Evolutionary conservation across 1,140 invertebrate genomes (phyloP).

Genomic region (Drosophila lacertosa): DNA sequence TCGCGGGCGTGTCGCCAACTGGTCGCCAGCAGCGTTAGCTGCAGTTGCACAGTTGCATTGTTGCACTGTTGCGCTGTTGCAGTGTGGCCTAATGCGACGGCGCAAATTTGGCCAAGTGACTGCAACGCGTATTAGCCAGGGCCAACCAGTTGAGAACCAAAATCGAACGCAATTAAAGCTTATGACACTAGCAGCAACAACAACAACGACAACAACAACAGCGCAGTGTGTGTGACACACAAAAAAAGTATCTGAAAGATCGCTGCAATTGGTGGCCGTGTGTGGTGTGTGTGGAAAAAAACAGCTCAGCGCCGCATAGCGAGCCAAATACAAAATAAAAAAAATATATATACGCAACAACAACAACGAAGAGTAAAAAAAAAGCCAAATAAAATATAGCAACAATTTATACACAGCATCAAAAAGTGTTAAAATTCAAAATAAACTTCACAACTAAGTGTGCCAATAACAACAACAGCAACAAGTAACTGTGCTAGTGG

Average conservation of each 20-base stretch:
- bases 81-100: constrained; percentile 51
- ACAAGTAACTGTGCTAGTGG: constrained; percentile 47
- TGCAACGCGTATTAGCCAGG: constrained; percentile 62
- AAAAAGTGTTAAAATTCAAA: constrained; percentile 80
- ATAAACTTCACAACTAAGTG: constrained; percentile 81
- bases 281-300: constrained; percentile 65
- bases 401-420: constrained; percentile 48
- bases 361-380: constrained; percentile 42
- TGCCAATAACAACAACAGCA: constrained; percentile 62
- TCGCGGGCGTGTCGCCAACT: constrained; percentile 43
- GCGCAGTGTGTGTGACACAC: constrained; percentile 24
- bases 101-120: constrained; percentile 61
- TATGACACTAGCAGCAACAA: constrained; percentile 46
- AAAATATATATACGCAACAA: constrained; percentile 23
- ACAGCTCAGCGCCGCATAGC: constrained; percentile 59
- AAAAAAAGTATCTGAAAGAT: constrained; percentile 41
- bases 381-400: constrained; percentile 37
- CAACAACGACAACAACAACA: constrained; percentile 17
- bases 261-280: constrained; percentile 51
- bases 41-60: constrained; percentile 9
- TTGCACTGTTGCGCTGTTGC: constrained; percentile 27
- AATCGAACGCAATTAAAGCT: constrained; percentile 72
- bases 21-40: constrained; percentile 22
- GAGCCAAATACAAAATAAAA: constrained; percentile 12
- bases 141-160: constrained; percentile 74